Base-by-base conservation (phyloP, 2,113 vertebrate species). In the Chloropsis hardwickii region DNA sequence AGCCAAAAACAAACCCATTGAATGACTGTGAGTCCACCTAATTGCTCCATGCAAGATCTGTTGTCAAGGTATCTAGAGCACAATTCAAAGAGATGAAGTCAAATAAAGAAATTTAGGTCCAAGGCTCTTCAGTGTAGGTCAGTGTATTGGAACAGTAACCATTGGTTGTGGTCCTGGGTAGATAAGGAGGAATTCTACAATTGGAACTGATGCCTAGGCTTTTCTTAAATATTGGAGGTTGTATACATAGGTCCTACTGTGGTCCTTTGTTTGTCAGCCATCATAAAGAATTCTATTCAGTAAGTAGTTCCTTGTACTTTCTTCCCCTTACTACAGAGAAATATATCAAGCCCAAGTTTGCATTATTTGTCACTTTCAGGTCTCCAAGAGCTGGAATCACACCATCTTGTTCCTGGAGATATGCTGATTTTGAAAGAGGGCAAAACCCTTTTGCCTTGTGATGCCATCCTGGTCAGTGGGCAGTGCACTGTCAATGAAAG, bases 331-430 rank as follows among this genome's bases (percentile, higher is more conserved):
- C 18, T 58, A 57, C 19, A 48, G 24, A 27, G 40, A 47, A 89
- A 70, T 54, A 53, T 7, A 27, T 10, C 27, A 90, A 95, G 25
- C 18, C 73, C 35, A 27, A 81, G 24, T 86, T 74, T 79, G 16
- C 16, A 24, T 62, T 70, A 91, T 44, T 10, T 88, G 88, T 84
- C 95, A 72, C 50, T 86, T 97, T 44, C 94, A 98, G 98, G 95
- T 92, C 78, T 94, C 40, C 96, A 96, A 76, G 96, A 98, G 60
- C 31, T 98, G 89, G 96, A 98, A 54, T 98, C 98, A 6, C 71
- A 83, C 28, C 84, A 96, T 58, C 96, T 98, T 74, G 98, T 98
- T 65, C 98, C 98, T 37, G 98, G 98, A 94, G 98, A 98, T 86
- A 45, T 72, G 15, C 94, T 98, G 85, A 80, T 97, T 84, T 92